Conservation (phyloP, 2,797 vertebrate genomes). For the Oceanodroma leucorhoa region DNA sequence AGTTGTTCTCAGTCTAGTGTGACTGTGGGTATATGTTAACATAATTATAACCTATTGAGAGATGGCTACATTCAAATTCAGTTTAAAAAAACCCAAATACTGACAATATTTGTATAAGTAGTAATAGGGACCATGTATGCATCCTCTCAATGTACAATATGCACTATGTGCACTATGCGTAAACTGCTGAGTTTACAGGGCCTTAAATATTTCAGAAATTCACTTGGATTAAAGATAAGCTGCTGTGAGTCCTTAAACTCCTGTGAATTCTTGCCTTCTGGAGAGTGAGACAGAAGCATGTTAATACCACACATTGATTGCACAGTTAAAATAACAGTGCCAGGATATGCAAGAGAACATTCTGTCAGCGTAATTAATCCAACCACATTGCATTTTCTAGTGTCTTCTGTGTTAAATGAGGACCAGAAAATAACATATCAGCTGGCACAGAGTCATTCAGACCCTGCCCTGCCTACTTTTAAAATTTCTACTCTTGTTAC, state of each 20-base stretch:
- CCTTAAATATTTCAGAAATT: not conserved
- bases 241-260: conserved; percentile 4
- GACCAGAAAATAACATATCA: not conserved
- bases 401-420: not conserved
- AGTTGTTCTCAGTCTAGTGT: not conserved
- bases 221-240: conserved; percentile 48
- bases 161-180: not conserved
- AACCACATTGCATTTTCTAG: not conserved
- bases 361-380: not conserved
- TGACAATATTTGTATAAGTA: not conserved
- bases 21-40: not conserved
- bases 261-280: conserved; percentile 44
- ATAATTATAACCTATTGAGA: not conserved
- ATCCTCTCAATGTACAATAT: not conserved
- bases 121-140: not conserved
- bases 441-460: not conserved
- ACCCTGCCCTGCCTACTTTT: not conserved
- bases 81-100: not conserved
- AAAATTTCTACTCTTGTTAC: not conserved
- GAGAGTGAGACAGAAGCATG: not conserved
- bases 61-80: not conserved
- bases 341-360: not conserved
- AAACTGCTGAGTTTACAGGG: not conserved
- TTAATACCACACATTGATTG: not conserved
- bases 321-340: conserved; percentile 29